Base-by-base conservation (phyloP, 1,140 invertebrate species). In the Ceratosolen fusciceps region DNA sequence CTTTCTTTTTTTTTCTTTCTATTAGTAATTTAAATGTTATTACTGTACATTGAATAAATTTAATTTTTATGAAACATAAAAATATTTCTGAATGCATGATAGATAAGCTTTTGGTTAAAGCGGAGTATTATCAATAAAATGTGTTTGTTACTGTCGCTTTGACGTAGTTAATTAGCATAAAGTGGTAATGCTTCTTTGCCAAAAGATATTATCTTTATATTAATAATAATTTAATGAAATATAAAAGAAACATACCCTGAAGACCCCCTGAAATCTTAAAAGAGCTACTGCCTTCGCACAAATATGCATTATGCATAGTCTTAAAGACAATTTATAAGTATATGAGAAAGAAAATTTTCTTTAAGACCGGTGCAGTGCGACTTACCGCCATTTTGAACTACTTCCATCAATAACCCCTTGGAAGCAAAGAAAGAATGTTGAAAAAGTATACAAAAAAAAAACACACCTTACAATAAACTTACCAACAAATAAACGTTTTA, bases 341-440 rank as follows among this genome's bases (percentile, higher is more conserved):
- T 1, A 24, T n/a, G 16, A n/a, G 34, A 81, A 74, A 37, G 24
- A 77, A 81, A 78, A 82, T 80, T 83, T 70, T 82, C 68, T 77
- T 78, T 82, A 80, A 65, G 81, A 80, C 79, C 81, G 83, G 80
- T 83, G 82, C 85, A 80, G 83, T 87, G 83, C 84, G 84, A 88
- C 85, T 90, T 89, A 87, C 89, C 89, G 89, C 89, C 89, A 90
- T 90, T 90, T 90, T 90, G 89, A 90, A 90, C 87, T 86, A 89
- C 89, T 89, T 88, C 89, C 89, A 90, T 88, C 88, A 89, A 90
- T 85, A 89, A 88, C 89, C 88, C 87, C 86, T 81, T 85, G 82
- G 65, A 84, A 86, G 77, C 82, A 79, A 83, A 62, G 4, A 83
- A 68, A 58, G 43, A 47, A 19, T 54, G 49, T 60, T 47, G 21